Conservation (phyloP, 2,888 invertebrate species). For the Herminia tarsipennalis region DNA sequence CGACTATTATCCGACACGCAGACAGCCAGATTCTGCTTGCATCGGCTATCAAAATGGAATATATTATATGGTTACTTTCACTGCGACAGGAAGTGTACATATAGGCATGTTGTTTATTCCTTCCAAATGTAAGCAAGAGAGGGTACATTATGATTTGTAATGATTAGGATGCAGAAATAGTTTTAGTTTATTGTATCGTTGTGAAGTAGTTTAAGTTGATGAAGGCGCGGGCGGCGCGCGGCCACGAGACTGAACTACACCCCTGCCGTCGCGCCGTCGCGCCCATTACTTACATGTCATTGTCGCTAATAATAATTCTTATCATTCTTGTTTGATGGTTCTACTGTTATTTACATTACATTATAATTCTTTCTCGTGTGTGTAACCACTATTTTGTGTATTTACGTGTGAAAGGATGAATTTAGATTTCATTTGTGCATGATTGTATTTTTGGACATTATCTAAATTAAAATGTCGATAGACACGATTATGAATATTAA, state of each 20-base stretch:
- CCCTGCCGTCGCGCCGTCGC: slow-evolving; percentile 69
- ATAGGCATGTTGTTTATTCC: slow-evolving; percentile 79
- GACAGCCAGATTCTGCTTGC: slow-evolving; percentile 57
- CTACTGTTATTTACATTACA: slow-evolving; percentile 76
- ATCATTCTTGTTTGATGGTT: slow-evolving; percentile 78
- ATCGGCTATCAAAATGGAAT: slow-evolving; percentile 60
- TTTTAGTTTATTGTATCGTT: slow-evolving; percentile 84
- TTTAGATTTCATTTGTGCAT: slow-evolving; percentile 67
- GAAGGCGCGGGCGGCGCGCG: slow-evolving; percentile 69
- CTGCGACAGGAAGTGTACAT: slow-evolving; percentile 70
- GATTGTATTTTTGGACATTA: slow-evolving; percentile 50
- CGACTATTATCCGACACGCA: slow-evolving; percentile 37
- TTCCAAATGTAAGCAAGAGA: slow-evolving; percentile 74
- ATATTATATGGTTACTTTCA: slow-evolving; percentile 63
- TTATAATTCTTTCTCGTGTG: slow-evolving; percentile 73
- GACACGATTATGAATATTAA: slow-evolving; percentile 36
- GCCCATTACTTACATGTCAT: slow-evolving; percentile 72
- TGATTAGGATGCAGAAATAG: slow-evolving; percentile 78
- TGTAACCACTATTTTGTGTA: slow-evolving; percentile 77
- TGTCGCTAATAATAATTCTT: slow-evolving; percentile 69
- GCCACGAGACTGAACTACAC: slow-evolving; percentile 83
- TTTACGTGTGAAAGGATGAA: slow-evolving; percentile 73
- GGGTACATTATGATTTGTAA: slow-evolving; percentile 74
- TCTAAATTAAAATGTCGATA: slow-evolving; percentile 43
- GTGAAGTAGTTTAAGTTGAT: slow-evolving; percentile 81